Conservation (phyloP, 2,113 vertebrate genomes). For the Myrmecobius fasciatus region DNA sequence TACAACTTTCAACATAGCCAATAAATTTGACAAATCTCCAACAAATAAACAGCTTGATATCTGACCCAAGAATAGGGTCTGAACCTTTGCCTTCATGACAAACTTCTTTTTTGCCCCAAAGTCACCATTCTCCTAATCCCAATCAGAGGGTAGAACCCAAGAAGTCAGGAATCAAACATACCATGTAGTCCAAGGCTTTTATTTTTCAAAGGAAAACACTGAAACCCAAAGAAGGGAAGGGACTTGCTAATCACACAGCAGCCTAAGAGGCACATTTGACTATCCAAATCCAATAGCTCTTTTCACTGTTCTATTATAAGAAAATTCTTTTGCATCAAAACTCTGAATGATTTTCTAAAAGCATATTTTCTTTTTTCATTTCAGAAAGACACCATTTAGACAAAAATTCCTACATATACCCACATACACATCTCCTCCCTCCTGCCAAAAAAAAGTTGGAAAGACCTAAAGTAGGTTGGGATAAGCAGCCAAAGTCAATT, state of each 20-base stretch:
- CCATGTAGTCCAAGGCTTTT: background rate
- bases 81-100: background rate
- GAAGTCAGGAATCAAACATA: background rate
- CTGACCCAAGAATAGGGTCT: background rate
- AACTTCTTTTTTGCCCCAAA: constrained; percentile 6
- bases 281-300: background rate
- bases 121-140: background rate
- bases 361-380: constrained; percentile 46
- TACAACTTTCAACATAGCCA: constrained; percentile 18
- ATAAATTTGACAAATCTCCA: background rate
- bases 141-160: background rate
- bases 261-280: background rate
- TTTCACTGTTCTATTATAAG: background rate
- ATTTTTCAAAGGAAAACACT: background rate
- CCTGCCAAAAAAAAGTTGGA: constrained; percentile 23
- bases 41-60: background rate
- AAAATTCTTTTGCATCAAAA: background rate
- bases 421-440: background rate
- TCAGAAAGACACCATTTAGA: constrained; percentile 50
- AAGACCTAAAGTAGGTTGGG: background rate
- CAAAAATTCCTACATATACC: background rate
- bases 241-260: background rate
- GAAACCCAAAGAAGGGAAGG: background rate
- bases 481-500: background rate
- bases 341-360: background rate